Conservation (phyloP, 2,888 invertebrate species). For the Caenorhabditis zanzibari region DNA sequence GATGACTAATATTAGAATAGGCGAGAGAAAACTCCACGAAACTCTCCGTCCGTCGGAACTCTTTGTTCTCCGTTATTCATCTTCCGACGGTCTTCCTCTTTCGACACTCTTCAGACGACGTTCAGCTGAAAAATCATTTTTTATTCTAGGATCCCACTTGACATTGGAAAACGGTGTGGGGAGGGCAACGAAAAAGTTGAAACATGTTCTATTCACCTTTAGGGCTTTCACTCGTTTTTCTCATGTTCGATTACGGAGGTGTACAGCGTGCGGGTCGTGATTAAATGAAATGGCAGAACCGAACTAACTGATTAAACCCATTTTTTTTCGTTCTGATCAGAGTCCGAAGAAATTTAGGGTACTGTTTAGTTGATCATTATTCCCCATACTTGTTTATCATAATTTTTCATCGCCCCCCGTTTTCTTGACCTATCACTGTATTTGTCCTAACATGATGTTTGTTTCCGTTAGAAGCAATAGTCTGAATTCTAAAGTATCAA, state of each 20-base stretch:
- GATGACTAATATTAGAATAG: conserved; percentile 52
- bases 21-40: conserved; percentile 31
- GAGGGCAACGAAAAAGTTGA: conserved; percentile 56
- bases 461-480: conserved; percentile 14
- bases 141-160: conserved; percentile 60
- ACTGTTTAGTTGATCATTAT: conserved; percentile 25
- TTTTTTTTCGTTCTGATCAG: conserved; percentile 41
- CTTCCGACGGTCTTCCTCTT: neutral
- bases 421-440: neutral
- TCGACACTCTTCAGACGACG: conserved; percentile 8
- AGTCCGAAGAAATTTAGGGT: conserved; percentile 36
- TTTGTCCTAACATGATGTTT: conserved; percentile 31
- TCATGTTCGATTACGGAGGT: conserved; percentile 57
- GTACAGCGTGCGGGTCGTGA: conserved; percentile 49
- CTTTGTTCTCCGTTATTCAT: conserved; percentile 55
- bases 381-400: conserved; percentile 25
- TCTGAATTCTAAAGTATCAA: conserved; percentile 13
- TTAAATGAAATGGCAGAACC: conserved; percentile 61
- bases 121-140: conserved; percentile 42
- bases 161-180: conserved; percentile 48
- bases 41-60: conserved; percentile 1
- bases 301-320: conserved; percentile 55
- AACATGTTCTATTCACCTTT: conserved; percentile 54
- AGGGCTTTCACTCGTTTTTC: conserved; percentile 60
- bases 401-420: neutral